phyloP scores from a whole-genome alignment of 2,113 vertebrate genomes.

The Anolis sagrei region DNA sequence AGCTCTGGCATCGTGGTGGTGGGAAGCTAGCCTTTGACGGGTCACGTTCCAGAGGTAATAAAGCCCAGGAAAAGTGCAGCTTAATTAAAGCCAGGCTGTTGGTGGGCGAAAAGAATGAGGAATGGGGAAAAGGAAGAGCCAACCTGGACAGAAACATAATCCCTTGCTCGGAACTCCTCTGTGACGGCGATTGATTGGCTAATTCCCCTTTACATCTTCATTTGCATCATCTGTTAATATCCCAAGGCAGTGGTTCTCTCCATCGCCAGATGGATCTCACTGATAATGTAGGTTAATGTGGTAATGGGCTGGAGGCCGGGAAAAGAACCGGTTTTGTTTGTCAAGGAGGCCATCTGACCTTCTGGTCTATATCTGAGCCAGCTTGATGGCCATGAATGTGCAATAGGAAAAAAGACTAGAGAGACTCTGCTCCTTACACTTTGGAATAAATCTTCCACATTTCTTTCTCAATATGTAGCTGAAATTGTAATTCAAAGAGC shows the following conservation, averaged over 20 bases:
- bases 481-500: neutral
- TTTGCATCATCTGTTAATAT: slow-evolving; percentile 71
- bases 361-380: slow-evolving; percentile 32
- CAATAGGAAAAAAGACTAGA: no score
- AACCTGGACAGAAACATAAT: slow-evolving; percentile 73
- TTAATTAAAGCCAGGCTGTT: slow-evolving; percentile 79
- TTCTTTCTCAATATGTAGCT: no score
- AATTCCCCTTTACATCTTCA: slow-evolving; percentile 80
- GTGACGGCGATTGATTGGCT: slow-evolving; percentile 83
- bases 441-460: neutral
- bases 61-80: slow-evolving; percentile 75
- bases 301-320: slow-evolving; percentile 52
- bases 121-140: slow-evolving; percentile 50
- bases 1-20: slow-evolving; percentile 61
- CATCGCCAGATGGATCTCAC: slow-evolving; percentile 65
- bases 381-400: no score
- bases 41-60: slow-evolving; percentile 60
- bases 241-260: slow-evolving; percentile 63
- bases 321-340: slow-evolving; percentile 45
- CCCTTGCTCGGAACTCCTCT: slow-evolving; percentile 73
- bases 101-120: slow-evolving; percentile 52
- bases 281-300: slow-evolving; percentile 53
- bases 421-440: neutral
- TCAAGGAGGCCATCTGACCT: slow-evolving; percentile 42
- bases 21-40: slow-evolving; percentile 47